These are phyloP conservation scores for Lagorchestes hirsutus DNA, from an alignment of 2,797 vertebrate genomes.

Conservation along the genomic window DNA sequence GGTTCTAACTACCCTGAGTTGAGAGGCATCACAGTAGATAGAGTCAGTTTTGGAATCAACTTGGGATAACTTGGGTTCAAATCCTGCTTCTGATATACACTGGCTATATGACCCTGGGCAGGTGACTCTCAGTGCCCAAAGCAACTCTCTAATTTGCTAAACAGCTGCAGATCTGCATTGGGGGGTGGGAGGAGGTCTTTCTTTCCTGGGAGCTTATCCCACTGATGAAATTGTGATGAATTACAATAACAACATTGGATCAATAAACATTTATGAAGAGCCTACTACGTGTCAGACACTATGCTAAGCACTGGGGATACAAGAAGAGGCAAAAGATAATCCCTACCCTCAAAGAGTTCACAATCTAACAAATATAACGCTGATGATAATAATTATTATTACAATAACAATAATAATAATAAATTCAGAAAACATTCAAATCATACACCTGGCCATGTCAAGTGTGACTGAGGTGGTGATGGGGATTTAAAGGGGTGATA, in stretches of 20 bases:
- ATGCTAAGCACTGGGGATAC: neutral
- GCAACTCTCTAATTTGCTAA: neutral
- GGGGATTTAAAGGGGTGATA: neutral
- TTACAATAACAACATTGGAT: neutral
- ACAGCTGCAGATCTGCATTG: neutral
- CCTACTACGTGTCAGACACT: neutral
- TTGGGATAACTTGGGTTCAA: neutral
- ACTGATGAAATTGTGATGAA: neutral
- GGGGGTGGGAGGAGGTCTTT: neutral
- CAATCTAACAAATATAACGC: neutral
- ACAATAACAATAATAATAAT: neutral
- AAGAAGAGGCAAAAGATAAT: neutral
- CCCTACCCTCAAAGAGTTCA: neutral
- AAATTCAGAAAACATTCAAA: neutral
- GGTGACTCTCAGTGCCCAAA: neutral
- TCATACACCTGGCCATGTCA: neutral
- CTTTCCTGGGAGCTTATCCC: neutral
- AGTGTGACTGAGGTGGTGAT: conserved; percentile 22
- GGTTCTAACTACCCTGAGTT: neutral
- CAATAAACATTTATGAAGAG: neutral
- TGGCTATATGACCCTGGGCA: neutral
- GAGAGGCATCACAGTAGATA: neutral
- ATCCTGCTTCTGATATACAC: neutral
- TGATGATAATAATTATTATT: neutral
- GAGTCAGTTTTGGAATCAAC: neutral